These are phyloP conservation scores for Megalonaias nervosa DNA, from an alignment of 1,140 invertebrate species.

Conservation along the genomic window DNA sequence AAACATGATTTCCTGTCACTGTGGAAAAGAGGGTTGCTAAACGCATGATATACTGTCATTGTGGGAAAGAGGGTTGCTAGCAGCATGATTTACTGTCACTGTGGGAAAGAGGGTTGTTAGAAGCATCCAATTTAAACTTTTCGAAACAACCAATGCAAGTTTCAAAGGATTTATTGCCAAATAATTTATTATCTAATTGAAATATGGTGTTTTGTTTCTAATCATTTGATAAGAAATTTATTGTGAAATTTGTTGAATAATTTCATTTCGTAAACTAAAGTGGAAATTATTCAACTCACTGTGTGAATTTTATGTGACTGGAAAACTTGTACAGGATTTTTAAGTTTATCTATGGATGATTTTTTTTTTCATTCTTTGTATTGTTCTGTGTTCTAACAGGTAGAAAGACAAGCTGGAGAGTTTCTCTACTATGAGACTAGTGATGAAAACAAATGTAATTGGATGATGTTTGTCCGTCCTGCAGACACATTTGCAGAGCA, in stretches of 20 bases:
- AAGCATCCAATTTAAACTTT: no score
- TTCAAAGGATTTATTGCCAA: no score
- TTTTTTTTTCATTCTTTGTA: background rate
- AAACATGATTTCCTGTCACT: no score
- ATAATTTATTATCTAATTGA: no score
- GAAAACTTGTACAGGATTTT: background rate
- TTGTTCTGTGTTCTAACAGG: constrained; percentile 33
- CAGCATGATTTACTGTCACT: no score
- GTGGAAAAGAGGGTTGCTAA: no score
- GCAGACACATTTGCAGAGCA: constrained; percentile 63
- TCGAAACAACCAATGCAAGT: no score
- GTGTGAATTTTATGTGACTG: background rate
- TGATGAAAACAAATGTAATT: constrained; percentile 69
- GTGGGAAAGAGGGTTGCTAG: no score
- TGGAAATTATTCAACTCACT: background rate
- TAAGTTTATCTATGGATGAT: no score
- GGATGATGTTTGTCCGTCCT: constrained; percentile 70
- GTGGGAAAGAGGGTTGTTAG: no score
- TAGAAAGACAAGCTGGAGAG: constrained; percentile 47
- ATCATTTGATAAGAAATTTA: background rate
- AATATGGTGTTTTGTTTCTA: background rate
- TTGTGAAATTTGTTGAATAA: background rate
- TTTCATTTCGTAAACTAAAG: background rate
- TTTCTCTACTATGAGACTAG: constrained; percentile 56
- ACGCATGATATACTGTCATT: no score